Percentiles rank a stretch among this genome's conserved stretches.
These are phyloP conservation scores for Rutilus rutilus DNA, from an alignment of 2,113 vertebrate species.

Conservation along the genomic window DNA sequence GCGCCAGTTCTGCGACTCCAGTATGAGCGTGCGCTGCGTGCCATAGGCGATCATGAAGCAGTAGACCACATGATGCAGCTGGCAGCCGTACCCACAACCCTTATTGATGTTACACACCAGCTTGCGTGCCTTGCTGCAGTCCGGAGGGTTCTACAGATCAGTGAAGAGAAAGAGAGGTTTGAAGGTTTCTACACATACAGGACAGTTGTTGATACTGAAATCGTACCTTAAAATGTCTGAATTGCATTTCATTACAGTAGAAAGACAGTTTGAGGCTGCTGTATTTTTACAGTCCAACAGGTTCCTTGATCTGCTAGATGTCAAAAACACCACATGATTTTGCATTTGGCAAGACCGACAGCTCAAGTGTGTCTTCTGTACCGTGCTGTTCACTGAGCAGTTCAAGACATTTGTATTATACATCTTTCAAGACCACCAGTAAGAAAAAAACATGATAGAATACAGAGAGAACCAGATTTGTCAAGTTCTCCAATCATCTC, in stretches of 20 bases:
- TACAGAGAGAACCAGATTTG: background rate
- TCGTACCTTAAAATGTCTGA: background rate
- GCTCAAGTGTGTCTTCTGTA: background rate
- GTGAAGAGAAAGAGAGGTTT: background rate
- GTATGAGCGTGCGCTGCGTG: constrained; percentile 84
- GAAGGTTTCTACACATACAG: background rate
- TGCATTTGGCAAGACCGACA: background rate
- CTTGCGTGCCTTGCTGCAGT: constrained; percentile 88
- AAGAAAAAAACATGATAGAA: background rate
- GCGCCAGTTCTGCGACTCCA: constrained; percentile 91
- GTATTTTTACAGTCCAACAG: background rate
- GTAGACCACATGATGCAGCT: constrained; percentile 90
- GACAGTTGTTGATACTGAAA: background rate
- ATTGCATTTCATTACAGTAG: background rate
- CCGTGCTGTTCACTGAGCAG: background rate
- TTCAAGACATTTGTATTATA: background rate
- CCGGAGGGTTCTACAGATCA: constrained; percentile 82
- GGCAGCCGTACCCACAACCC: constrained; percentile 90
- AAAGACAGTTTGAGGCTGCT: background rate
- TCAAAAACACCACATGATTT: constrained; percentile 3
- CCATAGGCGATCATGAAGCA: constrained; percentile 93
- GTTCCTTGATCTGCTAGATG: constrained; percentile 13
- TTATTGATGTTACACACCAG: constrained; percentile 92
- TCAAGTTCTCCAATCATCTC: background rate
- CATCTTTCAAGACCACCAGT: background rate